These are phyloP conservation scores for Congeria kusceri DNA, from an alignment of 2,888 invertebrate species.

Conservation along the genomic window DNA sequence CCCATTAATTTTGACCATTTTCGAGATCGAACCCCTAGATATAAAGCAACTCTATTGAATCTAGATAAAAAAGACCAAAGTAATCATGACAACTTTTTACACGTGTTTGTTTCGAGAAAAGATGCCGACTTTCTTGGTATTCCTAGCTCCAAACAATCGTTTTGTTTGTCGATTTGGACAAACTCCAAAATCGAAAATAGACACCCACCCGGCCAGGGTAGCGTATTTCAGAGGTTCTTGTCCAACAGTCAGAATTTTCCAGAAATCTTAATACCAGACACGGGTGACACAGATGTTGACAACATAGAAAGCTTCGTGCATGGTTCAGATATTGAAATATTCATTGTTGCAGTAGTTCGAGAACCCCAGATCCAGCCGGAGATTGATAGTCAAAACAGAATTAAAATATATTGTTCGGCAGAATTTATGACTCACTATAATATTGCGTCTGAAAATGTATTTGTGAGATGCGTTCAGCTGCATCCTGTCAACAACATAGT, in stretches of 20 bases:
- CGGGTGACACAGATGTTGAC: constrained; percentile 50
- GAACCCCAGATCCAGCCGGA: constrained; percentile 7
- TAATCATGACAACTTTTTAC: constrained; percentile 69
- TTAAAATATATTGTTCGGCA: constrained; percentile 59
- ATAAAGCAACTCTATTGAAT: constrained; percentile 47
- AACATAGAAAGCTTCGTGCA: constrained; percentile 27
- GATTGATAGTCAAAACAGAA: neutral
- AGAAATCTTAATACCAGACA: constrained; percentile 56
- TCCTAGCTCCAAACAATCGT: constrained; percentile 20
- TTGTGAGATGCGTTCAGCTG: constrained; percentile 65
- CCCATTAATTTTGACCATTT: constrained; percentile 9
- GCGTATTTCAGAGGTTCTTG: constrained; percentile 61
- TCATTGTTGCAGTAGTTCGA: constrained; percentile 31
- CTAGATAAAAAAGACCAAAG: constrained; percentile 34
- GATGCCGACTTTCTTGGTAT: constrained; percentile 62
- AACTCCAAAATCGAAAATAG: constrained; percentile 43
- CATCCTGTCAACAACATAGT: constrained; percentile 75
- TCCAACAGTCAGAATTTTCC: constrained; percentile 61
- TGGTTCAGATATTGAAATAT: constrained; percentile 52
- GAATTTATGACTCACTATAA: constrained; percentile 76
- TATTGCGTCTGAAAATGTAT: constrained; percentile 58
- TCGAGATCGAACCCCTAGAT: constrained; percentile 31
- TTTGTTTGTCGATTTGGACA: constrained; percentile 61
- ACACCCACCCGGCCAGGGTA: constrained; percentile 35
- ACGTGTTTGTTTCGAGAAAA: constrained; percentile 67